These are phyloP conservation scores for Chaetodon trifascialis DNA, from an alignment of 2,113 vertebrate species.

Conservation along the genomic window DNA sequence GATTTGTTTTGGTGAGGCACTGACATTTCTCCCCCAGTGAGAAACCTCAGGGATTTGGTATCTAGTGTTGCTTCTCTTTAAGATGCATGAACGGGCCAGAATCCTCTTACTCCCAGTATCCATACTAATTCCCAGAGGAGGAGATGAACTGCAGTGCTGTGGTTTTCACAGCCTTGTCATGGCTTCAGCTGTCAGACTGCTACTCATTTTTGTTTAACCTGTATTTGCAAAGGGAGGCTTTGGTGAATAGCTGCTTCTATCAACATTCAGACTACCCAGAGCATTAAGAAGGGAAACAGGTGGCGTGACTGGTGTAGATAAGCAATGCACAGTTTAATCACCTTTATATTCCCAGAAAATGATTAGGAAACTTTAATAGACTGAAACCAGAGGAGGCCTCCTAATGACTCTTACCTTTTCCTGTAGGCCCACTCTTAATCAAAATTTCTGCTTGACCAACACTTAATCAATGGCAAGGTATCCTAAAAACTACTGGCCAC, in stretches of 20 bases:
- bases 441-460: too few relatives aligned
- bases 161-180: neutral
- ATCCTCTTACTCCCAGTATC: constrained; percentile 58
- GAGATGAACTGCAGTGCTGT: neutral
- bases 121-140: constrained; percentile 25
- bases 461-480: too few relatives aligned
- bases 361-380: neutral
- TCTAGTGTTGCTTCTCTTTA: constrained; percentile 27
- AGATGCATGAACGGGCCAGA: constrained; percentile 47
- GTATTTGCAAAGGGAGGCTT: neutral
- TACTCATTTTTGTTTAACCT: neutral
- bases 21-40: constrained; percentile 23
- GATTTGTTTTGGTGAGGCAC: constrained; percentile 36
- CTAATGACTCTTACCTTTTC: neutral
- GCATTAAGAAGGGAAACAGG: neutral
- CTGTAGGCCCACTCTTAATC: neutral
- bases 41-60: constrained; percentile 51
- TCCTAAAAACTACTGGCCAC: too few relatives aligned
- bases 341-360: too few relatives aligned
- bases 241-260: neutral
- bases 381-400: neutral
- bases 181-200: neutral
- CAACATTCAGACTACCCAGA: neutral
- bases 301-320: neutral
- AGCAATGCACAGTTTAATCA: too few relatives aligned